Percentiles rank a stretch among this genome's conserved stretches.
Evolutionary conservation across 2,888 invertebrate genomes (phyloP).

Genomic region (Pristionchus fissidentatus): DNA sequence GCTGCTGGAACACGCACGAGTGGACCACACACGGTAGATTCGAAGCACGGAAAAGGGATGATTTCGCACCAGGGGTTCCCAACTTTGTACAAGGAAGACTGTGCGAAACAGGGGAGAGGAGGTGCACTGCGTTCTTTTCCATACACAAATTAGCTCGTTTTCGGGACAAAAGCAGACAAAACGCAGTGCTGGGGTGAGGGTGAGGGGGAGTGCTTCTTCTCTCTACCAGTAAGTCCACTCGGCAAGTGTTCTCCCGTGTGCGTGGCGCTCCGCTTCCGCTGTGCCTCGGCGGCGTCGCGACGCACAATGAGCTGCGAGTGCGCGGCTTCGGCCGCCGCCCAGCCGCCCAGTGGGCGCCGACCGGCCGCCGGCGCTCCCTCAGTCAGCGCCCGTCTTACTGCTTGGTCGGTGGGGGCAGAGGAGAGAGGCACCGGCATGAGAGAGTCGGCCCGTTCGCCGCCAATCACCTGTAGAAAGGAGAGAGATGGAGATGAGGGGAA

Average conservation of each 20-base stretch:
- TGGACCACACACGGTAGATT: conserved; percentile 32
- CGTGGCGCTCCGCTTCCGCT: conserved; percentile 42
- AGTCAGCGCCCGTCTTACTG: conserved; percentile 85
- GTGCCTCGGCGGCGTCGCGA: conserved; percentile 28
- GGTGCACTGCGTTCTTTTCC: not conserved
- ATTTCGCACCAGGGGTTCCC: not conserved
- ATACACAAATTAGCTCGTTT: not conserved
- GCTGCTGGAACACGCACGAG: not conserved
- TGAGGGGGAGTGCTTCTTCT: conserved; percentile 17
- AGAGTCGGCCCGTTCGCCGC: conserved; percentile 99
- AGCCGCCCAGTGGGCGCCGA: not conserved
- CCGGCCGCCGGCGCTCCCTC: conserved; percentile 26
- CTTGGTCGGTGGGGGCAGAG: conserved; percentile 99
- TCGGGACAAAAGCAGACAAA: no score
- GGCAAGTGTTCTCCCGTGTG: not conserved
- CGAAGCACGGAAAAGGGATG: not conserved
- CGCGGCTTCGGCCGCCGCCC: conserved; percentile 38
- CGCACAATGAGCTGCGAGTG: not conserved
- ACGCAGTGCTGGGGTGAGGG: not conserved
- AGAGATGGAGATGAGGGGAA: conserved; percentile 50
- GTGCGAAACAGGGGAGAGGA: conserved; percentile 5
- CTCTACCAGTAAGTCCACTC: conserved; percentile 27
- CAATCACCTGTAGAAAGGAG: conserved; percentile 87
- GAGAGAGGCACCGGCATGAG: conserved; percentile 99
- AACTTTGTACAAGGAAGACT: not conserved